Percentiles rank a stretch among this genome's conserved stretches.
phyloP scores from a whole-genome alignment of 64 coral and sea anemone genomes.

The Actinia equina region DNA sequence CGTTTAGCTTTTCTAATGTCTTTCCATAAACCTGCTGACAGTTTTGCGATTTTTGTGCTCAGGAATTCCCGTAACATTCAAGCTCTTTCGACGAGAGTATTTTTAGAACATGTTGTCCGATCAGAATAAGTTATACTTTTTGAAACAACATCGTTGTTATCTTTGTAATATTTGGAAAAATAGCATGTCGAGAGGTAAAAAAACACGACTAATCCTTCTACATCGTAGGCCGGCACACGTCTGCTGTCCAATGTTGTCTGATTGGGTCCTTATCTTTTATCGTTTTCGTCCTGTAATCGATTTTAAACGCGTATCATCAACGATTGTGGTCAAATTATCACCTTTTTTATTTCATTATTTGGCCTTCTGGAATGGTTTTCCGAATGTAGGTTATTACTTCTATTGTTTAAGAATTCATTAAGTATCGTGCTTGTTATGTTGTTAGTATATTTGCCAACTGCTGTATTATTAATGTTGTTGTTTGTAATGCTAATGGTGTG shows the following conservation, averaged over 20 bases:
- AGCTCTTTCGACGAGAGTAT: neutral
- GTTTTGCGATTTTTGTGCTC: neutral
- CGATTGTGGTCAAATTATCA: neutral
- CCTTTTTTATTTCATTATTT: neutral
- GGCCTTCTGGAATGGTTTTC: neutral
- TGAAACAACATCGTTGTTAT: neutral
- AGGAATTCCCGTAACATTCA: neutral
- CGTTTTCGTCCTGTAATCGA: neutral
- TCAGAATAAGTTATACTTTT: neutral
- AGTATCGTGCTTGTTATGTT: neutral
- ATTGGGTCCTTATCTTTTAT: neutral
- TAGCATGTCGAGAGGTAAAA: neutral
- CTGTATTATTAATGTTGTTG: neutral
- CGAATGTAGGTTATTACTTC: neutral
- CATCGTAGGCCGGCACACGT: neutral
- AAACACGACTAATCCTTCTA: neutral
- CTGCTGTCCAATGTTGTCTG: neutral
- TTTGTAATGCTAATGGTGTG: neutral
- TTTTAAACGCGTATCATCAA: neutral
- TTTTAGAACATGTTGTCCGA: neutral
- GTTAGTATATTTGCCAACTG: neutral
- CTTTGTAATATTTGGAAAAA: neutral
- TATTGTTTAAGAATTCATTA: neutral
- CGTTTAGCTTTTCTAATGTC: neutral
- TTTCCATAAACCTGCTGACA: neutral